Base-by-base conservation (phyloP, 2,113 vertebrate species). In the Cyanoramphus novaezelandiae region DNA sequence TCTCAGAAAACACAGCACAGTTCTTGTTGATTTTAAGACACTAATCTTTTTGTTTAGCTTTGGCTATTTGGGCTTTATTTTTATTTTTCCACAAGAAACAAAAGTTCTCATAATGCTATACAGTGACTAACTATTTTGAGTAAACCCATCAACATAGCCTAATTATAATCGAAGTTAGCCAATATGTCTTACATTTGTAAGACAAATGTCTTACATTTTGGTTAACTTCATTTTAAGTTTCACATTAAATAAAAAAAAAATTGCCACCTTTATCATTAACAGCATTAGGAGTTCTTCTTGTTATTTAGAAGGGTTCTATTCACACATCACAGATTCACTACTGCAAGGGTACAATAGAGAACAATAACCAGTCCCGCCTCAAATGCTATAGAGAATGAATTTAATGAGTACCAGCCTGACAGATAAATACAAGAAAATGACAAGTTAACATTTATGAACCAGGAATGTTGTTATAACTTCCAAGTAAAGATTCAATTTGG, bases 121-220 rank as follows among this genome's bases (percentile, higher is more conserved):
- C 37, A 80, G 25, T 71, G 72, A 90, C 72, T 96, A 90, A 93
- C 67, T 92, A 72, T 76, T 93, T 81, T 93, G 50, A 95, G 52
- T 33, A 94, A 97, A 92, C 44, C 71, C 46, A 64, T 70, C 23
- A 71, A 85, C 18, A 46, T 53, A 37, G 9, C 79, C 80, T 97
- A 94, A 92, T 97, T 96, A 89, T 91, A 77, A 62, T 71, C 71
- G 64, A 86, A 86, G 44, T n/a, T 95, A 50, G 47, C 46, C 47
- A 62, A 24, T 19, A 41, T 84, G 20, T 53, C 20, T 91, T 92
- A 80, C 46, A 63, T 53, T 86, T 80, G 29, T 31, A 55, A 55
- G 17, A 55, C 11, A 31, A 31, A 55, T 19, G 20, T 59, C 18
- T 91, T 93, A 80, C 35, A 63, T 53, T 74, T 80, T 74, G 24